Conservation (phyloP, 2,113 vertebrate genomes). For the Saccopteryx bilineata region DNA sequence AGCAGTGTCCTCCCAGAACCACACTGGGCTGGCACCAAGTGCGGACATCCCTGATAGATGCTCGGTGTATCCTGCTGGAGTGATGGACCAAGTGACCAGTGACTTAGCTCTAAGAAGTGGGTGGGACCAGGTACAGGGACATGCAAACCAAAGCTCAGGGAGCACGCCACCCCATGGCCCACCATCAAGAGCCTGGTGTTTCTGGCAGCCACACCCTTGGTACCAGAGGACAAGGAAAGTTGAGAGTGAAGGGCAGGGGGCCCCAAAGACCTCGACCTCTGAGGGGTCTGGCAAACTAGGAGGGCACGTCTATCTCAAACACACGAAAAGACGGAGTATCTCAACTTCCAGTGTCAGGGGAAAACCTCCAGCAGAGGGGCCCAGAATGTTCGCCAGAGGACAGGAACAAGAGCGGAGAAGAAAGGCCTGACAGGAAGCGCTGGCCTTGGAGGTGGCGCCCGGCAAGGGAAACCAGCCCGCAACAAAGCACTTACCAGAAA, state of each 20-base stretch:
- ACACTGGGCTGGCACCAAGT: no score
- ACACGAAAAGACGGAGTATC: background rate
- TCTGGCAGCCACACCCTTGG: background rate
- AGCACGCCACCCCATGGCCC: background rate
- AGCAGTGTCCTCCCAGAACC: background rate
- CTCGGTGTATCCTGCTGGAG: background rate
- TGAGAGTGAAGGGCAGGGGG: background rate
- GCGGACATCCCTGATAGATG: background rate
- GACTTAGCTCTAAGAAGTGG: background rate
- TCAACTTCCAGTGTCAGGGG: background rate
- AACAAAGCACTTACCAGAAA: constrained; percentile 91
- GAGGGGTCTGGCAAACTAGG: background rate
- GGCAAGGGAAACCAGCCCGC: no score
- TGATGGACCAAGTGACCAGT: background rate
- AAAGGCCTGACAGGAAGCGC: no score
- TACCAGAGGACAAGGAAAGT: background rate
- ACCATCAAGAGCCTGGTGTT: background rate
- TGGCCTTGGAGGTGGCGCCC: background rate
- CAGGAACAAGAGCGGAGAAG: background rate
- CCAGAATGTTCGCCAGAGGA: background rate
- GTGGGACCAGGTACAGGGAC: background rate
- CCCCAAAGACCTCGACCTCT: background rate
- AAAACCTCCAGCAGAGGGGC: background rate
- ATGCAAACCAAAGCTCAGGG: background rate
- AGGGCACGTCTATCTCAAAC: background rate